Base-by-base conservation (phyloP, 2,113 vertebrate genomes). In the Chionodraco myersi region DNA sequence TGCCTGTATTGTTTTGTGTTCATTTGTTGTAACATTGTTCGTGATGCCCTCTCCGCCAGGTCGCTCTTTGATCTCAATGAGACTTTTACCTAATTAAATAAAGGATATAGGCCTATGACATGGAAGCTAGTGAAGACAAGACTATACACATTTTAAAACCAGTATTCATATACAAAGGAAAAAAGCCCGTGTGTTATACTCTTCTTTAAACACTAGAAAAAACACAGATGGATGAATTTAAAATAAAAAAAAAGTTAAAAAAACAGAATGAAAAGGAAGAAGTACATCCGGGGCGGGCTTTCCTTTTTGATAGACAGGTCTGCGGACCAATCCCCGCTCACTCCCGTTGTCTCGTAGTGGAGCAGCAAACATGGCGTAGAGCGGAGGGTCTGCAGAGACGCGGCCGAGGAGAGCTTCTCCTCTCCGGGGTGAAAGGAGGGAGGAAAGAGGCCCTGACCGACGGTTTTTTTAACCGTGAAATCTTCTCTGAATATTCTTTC, bases 281-380 rank as follows among this genome's bases (percentile, higher is more conserved):
- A 41, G 4, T 0, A 36, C 26, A 64, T 91, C 90, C 67, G 90
- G 91, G 93, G 92, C 77, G 89, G 91, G 76, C 11, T 47, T 57
- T 49, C 1, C 10, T 0, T 3, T 26, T 72, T 92, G 92, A 94
- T 72, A 86, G 93, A 93, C 87, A 83, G 44, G 0, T 52, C 21
- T 9, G n/a, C 7, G 7, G 48, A 16, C 1, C 89, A 89, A 85
- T 89, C 69, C 5, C 1, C 26, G 44, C 10, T 0, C 16, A 48
- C 45, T 61, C 34, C 57, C 48, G 45, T 47, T 60, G 6, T 41
- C 66, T 85, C 36, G 81, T 79, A 75, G 79, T 82, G 79, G 58
- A 81, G 60, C 47, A 81, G 60, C 47, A 62, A 92, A 92, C 68
- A 93, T 93, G 92, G 92, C 92, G 92, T 92, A 89, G 86, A 74